Evolutionary conservation across 1,140 invertebrate genomes (phyloP).

Genomic region (Phthorimaea operculella): DNA sequence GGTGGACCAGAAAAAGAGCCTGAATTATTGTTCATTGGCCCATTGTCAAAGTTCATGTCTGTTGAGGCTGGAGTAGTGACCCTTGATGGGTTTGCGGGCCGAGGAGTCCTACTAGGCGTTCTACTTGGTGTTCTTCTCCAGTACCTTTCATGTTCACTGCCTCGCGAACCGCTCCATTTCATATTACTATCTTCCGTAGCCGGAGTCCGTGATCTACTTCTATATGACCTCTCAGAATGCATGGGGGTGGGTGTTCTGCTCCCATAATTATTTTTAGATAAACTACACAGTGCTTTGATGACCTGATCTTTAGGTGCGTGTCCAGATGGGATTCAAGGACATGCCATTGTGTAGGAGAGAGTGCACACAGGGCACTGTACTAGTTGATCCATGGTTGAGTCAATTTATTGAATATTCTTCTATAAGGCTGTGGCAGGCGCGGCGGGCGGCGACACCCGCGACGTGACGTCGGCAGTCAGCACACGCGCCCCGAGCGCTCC

Average conservation of each 20-base stretch:
- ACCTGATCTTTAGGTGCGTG: slow-evolving; percentile 87
- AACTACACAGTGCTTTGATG: slow-evolving; percentile 77
- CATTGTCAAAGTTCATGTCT: slow-evolving; percentile 48
- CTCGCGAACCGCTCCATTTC: slow-evolving; percentile 35
- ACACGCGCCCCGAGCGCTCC: slow-evolving; percentile 28
- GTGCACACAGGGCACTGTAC: slow-evolving; percentile 84
- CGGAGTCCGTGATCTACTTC: slow-evolving; percentile 58
- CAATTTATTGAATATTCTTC: slow-evolving; percentile 4
- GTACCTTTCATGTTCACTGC: slow-evolving; percentile 47
- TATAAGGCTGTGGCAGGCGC: background rate
- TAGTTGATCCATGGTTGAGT: slow-evolving; percentile 64
- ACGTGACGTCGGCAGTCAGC: slow-evolving; percentile 7
- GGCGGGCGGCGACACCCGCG: background rate
- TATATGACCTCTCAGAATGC: slow-evolving; percentile 55
- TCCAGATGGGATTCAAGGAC: slow-evolving; percentile 80
- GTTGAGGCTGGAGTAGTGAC: slow-evolving; percentile 36
- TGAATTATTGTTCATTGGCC: slow-evolving; percentile 17
- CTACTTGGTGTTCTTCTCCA: slow-evolving; percentile 40
- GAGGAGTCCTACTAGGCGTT: slow-evolving; percentile 36
- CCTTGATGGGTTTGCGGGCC: slow-evolving; percentile 37
- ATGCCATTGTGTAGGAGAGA: slow-evolving; percentile 82
- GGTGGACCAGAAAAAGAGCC: slow-evolving; percentile 31
- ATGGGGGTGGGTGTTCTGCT: slow-evolving; percentile 54
- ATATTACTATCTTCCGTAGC: slow-evolving; percentile 38
- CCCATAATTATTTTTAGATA: slow-evolving; percentile 40